Evolutionary conservation across 2,888 invertebrate species (phyloP).

Genomic region (Mycalesis mineus): DNA sequence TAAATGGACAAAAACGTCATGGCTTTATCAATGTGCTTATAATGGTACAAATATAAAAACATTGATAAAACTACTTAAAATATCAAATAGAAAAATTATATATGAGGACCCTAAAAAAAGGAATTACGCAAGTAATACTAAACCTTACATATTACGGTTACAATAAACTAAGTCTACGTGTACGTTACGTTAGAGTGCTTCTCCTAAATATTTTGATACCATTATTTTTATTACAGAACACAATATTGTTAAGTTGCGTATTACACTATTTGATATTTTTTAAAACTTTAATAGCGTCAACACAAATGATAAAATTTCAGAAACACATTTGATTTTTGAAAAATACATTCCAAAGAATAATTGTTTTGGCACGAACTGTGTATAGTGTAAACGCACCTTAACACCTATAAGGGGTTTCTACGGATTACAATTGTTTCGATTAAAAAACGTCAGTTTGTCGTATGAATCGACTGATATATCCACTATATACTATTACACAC

Average conservation of each 20-base stretch:
- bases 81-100: conserved; percentile 68
- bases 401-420: conserved; percentile 11
- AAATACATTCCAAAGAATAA: background rate
- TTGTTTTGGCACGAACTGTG: conserved; percentile 19
- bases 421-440: conserved; percentile 15
- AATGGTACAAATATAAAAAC: conserved; percentile 56
- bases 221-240: conserved; percentile 19
- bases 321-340: background rate
- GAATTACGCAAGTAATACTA: conserved; percentile 59
- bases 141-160: conserved; percentile 60
- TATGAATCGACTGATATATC: conserved; percentile 8
- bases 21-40: conserved; percentile 63
- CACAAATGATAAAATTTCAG: background rate
- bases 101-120: conserved; percentile 52
- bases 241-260: conserved; percentile 24
- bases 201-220: conserved; percentile 26
- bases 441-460: conserved; percentile 1
- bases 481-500: conserved; percentile 16
- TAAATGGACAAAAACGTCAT: conserved; percentile 64
- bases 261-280: conserved; percentile 4
- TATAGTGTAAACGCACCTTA: conserved; percentile 19
- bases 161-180: conserved; percentile 36
- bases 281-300: background rate
- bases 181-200: conserved; percentile 34
- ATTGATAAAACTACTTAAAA: conserved; percentile 57